Evolutionary conservation across 2,113 vertebrate species (phyloP).

Genomic region (Oostethus manadensis): DNA sequence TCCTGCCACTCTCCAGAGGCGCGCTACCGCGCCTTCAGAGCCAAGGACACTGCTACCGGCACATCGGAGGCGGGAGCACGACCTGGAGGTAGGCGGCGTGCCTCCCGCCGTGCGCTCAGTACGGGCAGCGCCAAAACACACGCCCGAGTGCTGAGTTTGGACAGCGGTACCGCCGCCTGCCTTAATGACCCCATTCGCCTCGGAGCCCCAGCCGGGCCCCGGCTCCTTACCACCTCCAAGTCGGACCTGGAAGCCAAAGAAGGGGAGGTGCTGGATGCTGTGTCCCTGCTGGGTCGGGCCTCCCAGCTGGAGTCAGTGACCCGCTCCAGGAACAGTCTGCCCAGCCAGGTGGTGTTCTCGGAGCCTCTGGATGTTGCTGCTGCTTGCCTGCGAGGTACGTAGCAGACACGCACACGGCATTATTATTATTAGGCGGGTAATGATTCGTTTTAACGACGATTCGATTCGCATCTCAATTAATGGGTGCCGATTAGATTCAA

Average conservation of each 20-base stretch:
- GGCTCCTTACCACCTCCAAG: slow-evolving; percentile 95
- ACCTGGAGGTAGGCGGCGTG: slow-evolving; percentile 71
- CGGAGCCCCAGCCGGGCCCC: slow-evolving; percentile 80
- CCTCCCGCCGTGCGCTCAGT: slow-evolving; percentile 82
- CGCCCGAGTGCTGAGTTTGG: slow-evolving; percentile 90
- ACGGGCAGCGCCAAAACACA: slow-evolving; percentile 87
- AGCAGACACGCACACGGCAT: slow-evolving; percentile 7
- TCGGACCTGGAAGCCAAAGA: slow-evolving; percentile 99
- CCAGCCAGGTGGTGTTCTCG: slow-evolving; percentile 83
- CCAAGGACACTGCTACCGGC: slow-evolving; percentile 69
- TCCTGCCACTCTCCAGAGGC: slow-evolving; percentile 89
- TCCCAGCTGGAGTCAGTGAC: slow-evolving; percentile 97
- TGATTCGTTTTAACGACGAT: too few species aligned
- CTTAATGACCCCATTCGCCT: slow-evolving; percentile 85
- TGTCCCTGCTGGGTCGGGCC: slow-evolving; percentile 90
- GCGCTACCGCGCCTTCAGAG: slow-evolving; percentile 77
- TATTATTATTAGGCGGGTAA: not conserved
- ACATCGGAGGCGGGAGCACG: slow-evolving; percentile 62
- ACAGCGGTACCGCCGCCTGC: slow-evolving; percentile 93
- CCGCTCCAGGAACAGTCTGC: slow-evolving; percentile 95
- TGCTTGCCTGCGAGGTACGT: slow-evolving; percentile 81
- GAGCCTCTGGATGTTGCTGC: slow-evolving; percentile 82
- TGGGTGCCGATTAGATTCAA: too few species aligned
- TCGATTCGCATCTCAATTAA: too few species aligned
- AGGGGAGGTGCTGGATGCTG: slow-evolving; percentile 95